A percentile compares a stretch with the other conserved stretches of the same genome.
Conservation (phyloP, 2,888 invertebrate genomes). For the Falcaria lacertinaria region DNA sequence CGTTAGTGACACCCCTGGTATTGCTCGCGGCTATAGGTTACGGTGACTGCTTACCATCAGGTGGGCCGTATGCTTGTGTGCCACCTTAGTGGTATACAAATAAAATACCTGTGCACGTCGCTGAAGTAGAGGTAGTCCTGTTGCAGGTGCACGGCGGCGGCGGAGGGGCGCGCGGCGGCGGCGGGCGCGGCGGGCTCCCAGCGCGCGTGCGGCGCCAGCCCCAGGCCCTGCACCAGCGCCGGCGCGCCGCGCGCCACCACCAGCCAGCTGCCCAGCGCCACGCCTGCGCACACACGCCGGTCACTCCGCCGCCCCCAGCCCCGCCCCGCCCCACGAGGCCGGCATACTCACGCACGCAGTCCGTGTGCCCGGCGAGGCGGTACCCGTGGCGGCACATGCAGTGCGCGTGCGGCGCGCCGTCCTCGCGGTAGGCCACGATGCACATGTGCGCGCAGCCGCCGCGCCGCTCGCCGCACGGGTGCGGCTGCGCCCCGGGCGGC, state of each 20-base stretch:
- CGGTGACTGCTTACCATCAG: too few relatives aligned
- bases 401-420: conserved; percentile 68
- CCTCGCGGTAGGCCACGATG: conserved; percentile 81
- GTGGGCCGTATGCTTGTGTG: too few relatives aligned
- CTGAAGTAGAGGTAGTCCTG: conserved; percentile 83
- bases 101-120: conserved; percentile 55
- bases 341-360: conserved; percentile 80
- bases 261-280: conserved; percentile 82
- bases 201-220: conserved; percentile 40
- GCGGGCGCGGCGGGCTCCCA: conserved; percentile 87
- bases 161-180: conserved; percentile 81
- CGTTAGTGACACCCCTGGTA: too few relatives aligned
- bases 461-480: conserved; percentile 83
- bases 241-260: conserved; percentile 74
- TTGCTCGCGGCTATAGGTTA: too few relatives aligned
- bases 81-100: too few relatives aligned
- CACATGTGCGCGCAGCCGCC: conserved; percentile 89
- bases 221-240: conserved; percentile 78
- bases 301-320: not conserved
- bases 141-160: conserved; percentile 84
- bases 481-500: conserved; percentile 60
- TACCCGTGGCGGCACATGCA: conserved; percentile 88
- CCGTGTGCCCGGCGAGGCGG: conserved; percentile 75
- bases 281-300: conserved; percentile 47
- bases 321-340: not conserved